phyloP scores from a whole-genome alignment of 1,140 invertebrate species.

The Trichonephila clavipes region DNA sequence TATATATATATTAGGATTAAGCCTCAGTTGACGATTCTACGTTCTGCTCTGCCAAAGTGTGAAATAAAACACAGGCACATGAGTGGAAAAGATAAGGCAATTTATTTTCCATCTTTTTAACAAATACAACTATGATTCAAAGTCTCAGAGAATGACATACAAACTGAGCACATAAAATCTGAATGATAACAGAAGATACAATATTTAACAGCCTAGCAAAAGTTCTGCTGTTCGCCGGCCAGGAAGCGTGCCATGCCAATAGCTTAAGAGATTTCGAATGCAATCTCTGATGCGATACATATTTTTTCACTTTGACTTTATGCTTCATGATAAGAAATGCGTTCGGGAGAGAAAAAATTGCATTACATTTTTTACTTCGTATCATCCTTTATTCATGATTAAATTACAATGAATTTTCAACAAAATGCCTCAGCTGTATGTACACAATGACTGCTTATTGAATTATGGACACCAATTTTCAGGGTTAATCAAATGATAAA shows the following conservation, averaged over 20 bases:
- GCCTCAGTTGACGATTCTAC: too few species aligned
- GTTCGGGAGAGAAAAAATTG: not conserved
- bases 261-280: not conserved
- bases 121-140: slow-evolving; percentile 69
- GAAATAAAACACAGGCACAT: too few species aligned
- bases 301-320: not conserved
- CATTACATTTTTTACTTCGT: not conserved
- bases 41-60: too few species aligned
- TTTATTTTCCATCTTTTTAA: slow-evolving; percentile 61
- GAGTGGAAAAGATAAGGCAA: slow-evolving; percentile 68
- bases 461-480: too few species aligned
- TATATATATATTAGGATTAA: too few species aligned
- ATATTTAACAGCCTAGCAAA: slow-evolving; percentile 33
- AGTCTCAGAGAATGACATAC: slow-evolving; percentile 56
- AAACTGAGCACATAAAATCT: slow-evolving; percentile 67
- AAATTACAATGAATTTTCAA: too few species aligned
- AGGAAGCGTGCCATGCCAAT: not conserved
- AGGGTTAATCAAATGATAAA: too few species aligned
- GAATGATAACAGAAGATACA: slow-evolving; percentile 43
- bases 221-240: not conserved
- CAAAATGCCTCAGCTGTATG: too few species aligned
- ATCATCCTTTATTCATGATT: not conserved
- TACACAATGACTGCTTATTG: too few species aligned
- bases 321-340: not conserved
- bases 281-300: not conserved